Percentiles rank a stretch among this genome's conserved stretches.
These are phyloP conservation scores for Panagrolaimus sp. DNA, from an alignment of 1,140 invertebrate species.

Conservation along the genomic window DNA sequence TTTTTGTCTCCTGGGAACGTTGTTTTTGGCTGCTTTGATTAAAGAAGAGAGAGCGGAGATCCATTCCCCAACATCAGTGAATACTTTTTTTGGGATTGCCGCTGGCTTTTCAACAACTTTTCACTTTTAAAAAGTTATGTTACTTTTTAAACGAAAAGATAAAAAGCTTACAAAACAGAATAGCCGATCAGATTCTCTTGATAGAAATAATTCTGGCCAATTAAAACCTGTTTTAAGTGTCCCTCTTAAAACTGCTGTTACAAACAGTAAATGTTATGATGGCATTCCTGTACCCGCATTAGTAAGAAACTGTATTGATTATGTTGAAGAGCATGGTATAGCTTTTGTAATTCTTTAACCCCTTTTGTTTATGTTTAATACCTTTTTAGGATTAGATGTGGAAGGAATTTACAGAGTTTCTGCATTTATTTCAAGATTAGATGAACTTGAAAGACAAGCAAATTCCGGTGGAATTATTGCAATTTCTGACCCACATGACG, in stretches of 20 bases:
- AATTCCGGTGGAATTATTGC: slow-evolving; percentile 24
- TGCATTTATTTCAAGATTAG: slow-evolving; percentile 38
- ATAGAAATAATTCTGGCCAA: not conserved
- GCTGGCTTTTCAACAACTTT: too few species aligned
- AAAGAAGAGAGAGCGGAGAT: too few species aligned
- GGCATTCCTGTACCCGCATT: slow-evolving; percentile 45
- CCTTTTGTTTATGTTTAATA: slow-evolving; percentile 3
- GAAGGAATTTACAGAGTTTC: slow-evolving; percentile 51
- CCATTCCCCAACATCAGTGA: too few species aligned
- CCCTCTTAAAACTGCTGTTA: slow-evolving; percentile 33
- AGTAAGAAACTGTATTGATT: slow-evolving; percentile 50
- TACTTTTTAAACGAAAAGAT: too few species aligned
- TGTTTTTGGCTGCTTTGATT: too few species aligned
- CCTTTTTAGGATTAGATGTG: slow-evolving; percentile 40
- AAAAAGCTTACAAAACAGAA: not conserved
- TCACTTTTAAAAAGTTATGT: too few species aligned
- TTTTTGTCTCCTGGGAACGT: too few species aligned
- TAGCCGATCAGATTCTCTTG: not conserved
- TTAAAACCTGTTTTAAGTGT: slow-evolving; percentile 32
- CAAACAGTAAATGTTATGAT: slow-evolving; percentile 35
- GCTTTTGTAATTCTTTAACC: not conserved
- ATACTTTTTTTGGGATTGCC: too few species aligned
- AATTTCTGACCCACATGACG: slow-evolving; percentile 41
- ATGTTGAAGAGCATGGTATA: slow-evolving; percentile 33
- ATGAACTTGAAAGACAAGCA: slow-evolving; percentile 39